A percentile compares a stretch with the other conserved stretches of the same genome.
These are phyloP conservation scores for Cotesia typhae DNA, from an alignment of 1,140 invertebrate genomes.

Conservation along the genomic window DNA sequence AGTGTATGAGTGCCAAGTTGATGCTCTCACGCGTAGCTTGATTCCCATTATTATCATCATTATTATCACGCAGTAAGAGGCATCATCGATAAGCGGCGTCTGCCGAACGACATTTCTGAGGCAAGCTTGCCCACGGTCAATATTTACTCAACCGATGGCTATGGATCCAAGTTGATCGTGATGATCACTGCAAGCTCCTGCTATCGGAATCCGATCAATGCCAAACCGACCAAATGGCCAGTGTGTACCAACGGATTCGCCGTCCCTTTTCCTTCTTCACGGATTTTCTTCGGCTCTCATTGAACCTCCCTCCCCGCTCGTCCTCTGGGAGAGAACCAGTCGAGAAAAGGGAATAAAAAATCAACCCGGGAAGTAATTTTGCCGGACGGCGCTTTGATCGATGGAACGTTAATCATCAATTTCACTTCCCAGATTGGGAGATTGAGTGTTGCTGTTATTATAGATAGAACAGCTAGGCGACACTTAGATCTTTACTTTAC, in stretches of 20 bases:
- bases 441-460: too few species aligned
- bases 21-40: constrained; percentile 22
- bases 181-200: background rate
- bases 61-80: too few species aligned
- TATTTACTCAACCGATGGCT: constrained; percentile 42
- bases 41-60: background rate
- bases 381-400: constrained; percentile 39
- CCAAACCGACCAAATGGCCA: background rate
- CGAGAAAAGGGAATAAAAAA: constrained; percentile 14
- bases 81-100: constrained; percentile 35
- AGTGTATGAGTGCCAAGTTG: background rate
- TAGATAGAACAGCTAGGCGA: too few species aligned
- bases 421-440: too few species aligned
- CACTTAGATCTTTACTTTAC: too few species aligned
- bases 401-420: constrained; percentile 44
- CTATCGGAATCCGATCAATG: constrained; percentile 16
- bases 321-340: background rate
- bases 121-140: constrained; percentile 34
- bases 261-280: too few species aligned
- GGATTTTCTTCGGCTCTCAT: too few species aligned
- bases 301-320: too few species aligned
- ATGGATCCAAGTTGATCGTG: constrained; percentile 24
- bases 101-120: constrained; percentile 31
- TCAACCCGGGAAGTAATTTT: constrained; percentile 34
- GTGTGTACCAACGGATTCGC: too few species aligned